Evolutionary conservation across 2,113 vertebrate genomes (phyloP).

Genomic region (Microcebus jonahi): DNA sequence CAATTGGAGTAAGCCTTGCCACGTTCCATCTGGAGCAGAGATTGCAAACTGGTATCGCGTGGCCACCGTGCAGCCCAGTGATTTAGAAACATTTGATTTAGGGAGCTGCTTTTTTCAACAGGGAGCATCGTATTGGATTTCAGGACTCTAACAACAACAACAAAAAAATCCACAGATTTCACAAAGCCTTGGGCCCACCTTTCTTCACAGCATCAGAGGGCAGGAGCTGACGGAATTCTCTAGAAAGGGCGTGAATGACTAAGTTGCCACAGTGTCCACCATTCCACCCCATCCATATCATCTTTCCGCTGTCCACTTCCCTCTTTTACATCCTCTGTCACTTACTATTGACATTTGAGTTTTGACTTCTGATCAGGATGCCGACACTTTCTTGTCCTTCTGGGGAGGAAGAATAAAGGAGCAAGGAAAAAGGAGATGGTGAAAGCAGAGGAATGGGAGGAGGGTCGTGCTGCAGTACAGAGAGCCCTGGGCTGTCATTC

Average conservation of each 20-base stretch:
- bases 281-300: fast-evolving
- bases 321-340: background rate
- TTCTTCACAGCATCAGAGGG: background rate
- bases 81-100: background rate
- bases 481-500: background rate
- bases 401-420: background rate
- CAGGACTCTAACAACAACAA: background rate
- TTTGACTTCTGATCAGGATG: background rate
- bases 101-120: background rate
- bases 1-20: background rate
- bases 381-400: background rate
- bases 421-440: background rate
- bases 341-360: background rate
- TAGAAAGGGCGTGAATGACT: background rate
- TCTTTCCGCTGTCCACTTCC: background rate
- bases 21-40: background rate
- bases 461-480: background rate
- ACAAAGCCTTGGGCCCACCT: background rate
- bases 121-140: background rate
- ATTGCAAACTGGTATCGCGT: background rate
- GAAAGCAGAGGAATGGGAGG: background rate
- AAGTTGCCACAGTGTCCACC: background rate
- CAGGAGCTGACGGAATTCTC: background rate
- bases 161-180: background rate
- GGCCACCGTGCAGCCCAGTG: background rate